phyloP scores from a whole-genome alignment of 1,140 invertebrate species.

The Aphis gossypii region DNA sequence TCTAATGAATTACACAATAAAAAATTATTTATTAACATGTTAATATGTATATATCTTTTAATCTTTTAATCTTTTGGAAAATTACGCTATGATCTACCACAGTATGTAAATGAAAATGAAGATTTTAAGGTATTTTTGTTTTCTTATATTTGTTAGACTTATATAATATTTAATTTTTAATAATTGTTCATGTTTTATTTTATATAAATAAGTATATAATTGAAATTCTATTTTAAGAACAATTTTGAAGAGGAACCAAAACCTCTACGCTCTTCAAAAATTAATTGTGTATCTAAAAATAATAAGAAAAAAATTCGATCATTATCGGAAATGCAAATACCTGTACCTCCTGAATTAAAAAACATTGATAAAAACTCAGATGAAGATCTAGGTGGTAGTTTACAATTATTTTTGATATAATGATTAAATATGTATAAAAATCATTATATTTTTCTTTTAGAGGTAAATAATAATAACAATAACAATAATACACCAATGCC shows the following conservation, averaged over 20 bases:
- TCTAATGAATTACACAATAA: background rate
- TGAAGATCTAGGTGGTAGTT: conserved; percentile 28
- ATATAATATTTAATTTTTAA: background rate
- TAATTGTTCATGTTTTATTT: background rate
- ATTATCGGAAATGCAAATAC: conserved; percentile 54
- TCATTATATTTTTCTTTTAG: background rate
- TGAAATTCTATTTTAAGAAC: conserved; percentile 29
- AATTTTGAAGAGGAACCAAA: conserved; percentile 43
- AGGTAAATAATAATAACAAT: conserved; percentile 44
- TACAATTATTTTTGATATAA: background rate
- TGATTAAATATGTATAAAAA: background rate
- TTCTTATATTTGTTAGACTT: background rate
- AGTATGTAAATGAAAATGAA: conserved; percentile 40
- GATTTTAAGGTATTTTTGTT: conserved; percentile 40
- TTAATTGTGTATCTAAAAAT: conserved; percentile 38
- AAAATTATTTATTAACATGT: background rate
- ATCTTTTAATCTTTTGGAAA: conserved; percentile 48
- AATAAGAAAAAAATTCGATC: conserved; percentile 50
- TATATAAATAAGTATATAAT: background rate
- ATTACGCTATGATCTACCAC: conserved; percentile 44
- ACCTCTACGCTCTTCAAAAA: background rate
- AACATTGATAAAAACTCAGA: conserved; percentile 17
- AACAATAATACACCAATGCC: conserved; percentile 56
- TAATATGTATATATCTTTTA: background rate
- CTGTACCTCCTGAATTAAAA: conserved; percentile 46